phyloP scores from a whole-genome alignment of 2,797 vertebrate species.

The Vireo griseus region DNA sequence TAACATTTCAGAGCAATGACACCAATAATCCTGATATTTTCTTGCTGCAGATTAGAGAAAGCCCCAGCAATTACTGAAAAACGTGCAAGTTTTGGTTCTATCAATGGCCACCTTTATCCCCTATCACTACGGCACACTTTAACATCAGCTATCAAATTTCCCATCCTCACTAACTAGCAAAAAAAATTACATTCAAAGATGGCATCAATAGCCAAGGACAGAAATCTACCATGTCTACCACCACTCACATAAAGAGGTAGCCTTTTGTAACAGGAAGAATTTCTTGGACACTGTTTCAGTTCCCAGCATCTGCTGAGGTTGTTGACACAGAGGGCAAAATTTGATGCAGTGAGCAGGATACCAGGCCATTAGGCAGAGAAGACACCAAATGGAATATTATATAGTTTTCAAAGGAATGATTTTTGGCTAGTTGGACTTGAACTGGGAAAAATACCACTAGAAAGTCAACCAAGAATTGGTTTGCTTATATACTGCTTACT shows the following conservation, averaged over 20 bases:
- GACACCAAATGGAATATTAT: neutral
- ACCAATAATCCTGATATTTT: conserved; percentile 29
- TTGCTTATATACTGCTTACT: neutral
- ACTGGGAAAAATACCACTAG: neutral
- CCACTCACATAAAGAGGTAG: neutral
- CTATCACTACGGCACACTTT: neutral
- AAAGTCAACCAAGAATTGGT: neutral
- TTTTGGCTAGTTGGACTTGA: neutral
- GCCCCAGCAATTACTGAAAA: neutral
- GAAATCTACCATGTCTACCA: neutral
- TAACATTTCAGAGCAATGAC: neutral
- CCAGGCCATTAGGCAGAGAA: neutral
- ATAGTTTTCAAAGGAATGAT: neutral
- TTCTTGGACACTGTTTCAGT: neutral
- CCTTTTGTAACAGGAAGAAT: neutral
- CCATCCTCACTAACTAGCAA: neutral
- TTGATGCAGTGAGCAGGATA: neutral
- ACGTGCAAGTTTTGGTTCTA: neutral
- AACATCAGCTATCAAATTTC: neutral
- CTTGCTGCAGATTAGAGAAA: conserved; percentile 26
- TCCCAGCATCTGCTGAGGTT: neutral
- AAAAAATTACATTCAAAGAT: neutral
- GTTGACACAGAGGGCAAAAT: neutral
- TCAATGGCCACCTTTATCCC: neutral
- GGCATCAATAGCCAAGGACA: neutral